These are phyloP conservation scores for Pelusios castaneus DNA, from an alignment of 2,113 vertebrate genomes.

Conservation along the genomic window DNA sequence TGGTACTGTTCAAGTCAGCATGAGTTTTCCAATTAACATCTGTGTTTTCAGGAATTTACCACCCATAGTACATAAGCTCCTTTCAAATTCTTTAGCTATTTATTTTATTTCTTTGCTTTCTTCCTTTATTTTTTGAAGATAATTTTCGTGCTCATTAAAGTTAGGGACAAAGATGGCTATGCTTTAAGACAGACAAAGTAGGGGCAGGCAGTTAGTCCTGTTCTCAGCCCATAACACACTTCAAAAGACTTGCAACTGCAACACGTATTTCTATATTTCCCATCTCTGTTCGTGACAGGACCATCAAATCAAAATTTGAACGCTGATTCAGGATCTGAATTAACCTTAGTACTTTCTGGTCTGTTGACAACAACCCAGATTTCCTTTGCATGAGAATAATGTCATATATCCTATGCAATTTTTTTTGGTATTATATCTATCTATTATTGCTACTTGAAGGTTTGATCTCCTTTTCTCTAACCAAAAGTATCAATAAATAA, in stretches of 20 bases:
- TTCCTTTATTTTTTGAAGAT: neutral
- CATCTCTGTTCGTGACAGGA: neutral
- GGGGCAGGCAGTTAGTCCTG: neutral
- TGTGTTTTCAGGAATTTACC: neutral
- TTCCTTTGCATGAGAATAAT: neutral
- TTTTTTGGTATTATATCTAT: neutral
- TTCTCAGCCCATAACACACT: neutral
- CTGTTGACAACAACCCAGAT: neutral
- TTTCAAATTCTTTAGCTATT: conserved; percentile 18
- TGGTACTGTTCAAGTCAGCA: neutral
- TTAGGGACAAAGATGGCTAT: neutral
- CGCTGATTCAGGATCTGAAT: neutral
- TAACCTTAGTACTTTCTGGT: neutral
- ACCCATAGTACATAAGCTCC: neutral
- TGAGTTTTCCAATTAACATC: neutral
- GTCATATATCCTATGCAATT: neutral
- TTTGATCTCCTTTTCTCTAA: neutral
- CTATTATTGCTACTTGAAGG: neutral
- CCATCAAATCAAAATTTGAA: neutral
- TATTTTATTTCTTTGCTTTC: conserved; percentile 13
- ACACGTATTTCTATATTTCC: neutral
- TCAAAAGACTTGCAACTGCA: neutral
- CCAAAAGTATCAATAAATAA: fast-evolving
- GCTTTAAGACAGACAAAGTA: neutral
- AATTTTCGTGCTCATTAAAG: neutral